Evolutionary conservation across 2,113 vertebrate genomes (phyloP).

Genomic region (Pseudorhombus dupliciocellatus): DNA sequence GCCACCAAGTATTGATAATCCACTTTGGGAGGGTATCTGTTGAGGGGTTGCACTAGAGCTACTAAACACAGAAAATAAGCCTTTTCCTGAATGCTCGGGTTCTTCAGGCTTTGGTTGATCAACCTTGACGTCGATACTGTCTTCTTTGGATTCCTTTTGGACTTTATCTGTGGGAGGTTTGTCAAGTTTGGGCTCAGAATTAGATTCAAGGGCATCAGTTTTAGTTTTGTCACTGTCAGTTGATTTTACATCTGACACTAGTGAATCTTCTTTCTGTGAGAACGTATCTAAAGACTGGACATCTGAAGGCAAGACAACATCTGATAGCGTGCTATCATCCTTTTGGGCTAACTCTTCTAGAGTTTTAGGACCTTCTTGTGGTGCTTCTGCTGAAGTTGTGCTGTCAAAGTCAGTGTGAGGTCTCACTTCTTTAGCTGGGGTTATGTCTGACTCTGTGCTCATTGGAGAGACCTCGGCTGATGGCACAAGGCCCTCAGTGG

Average conservation of each 20-base stretch:
- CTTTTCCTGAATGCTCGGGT: conserved; percentile 61
- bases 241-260: conserved; percentile 26
- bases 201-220: conserved; percentile 14
- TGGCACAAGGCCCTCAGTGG: background rate
- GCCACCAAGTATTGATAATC: conserved; percentile 76
- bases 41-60: conserved; percentile 52
- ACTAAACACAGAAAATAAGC: conserved; percentile 75
- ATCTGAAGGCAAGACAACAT: conserved; percentile 2
- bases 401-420: conserved; percentile 9
- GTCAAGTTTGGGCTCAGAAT: conserved; percentile 16
- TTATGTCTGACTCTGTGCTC: conserved; percentile 15
- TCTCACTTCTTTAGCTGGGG: conserved; percentile 5
- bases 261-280: conserved; percentile 3
- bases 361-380: conserved; percentile 10
- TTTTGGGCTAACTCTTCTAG: background rate
- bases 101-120: conserved; percentile 38
- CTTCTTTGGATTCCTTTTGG: conserved; percentile 25
- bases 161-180: conserved; percentile 38
- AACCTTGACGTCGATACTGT: conserved; percentile 13
- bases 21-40: conserved; percentile 61
- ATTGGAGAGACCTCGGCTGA: background rate
- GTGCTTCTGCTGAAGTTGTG: background rate
- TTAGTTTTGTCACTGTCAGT: conserved; percentile 18
- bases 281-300: conserved; percentile 1
- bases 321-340: conserved; percentile 14